Percentiles rank a stretch among this genome's conserved stretches.
Conservation (phyloP, 2,113 vertebrate species). For the Dromaius novaehollandiae region DNA sequence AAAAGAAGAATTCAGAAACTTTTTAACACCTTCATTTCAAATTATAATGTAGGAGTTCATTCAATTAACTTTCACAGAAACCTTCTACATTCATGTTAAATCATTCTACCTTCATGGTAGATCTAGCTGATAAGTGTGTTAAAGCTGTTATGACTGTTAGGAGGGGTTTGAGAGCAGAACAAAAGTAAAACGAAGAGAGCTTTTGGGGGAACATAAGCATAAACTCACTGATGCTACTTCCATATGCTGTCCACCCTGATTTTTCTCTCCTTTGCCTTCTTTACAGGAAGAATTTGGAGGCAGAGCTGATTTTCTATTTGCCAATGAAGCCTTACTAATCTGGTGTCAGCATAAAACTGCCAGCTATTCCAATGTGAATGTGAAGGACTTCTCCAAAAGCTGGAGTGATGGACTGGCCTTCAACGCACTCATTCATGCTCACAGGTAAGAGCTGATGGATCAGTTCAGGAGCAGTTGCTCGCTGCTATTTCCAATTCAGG, state of each 20-base stretch:
- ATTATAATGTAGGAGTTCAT: background rate
- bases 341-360: conserved; percentile 93
- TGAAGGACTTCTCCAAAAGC: conserved; percentile 89
- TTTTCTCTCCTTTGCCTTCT: background rate
- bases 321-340: conserved; percentile 89
- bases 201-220: fast-evolving
- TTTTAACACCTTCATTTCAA: background rate
- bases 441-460: conserved; percentile 76
- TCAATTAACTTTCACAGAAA: background rate
- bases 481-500: background rate
- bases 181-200: background rate
- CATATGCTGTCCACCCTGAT: background rate
- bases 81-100: background rate
- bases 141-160: background rate
- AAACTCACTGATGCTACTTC: background rate
- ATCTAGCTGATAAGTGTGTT: background rate
- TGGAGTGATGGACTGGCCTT: conserved; percentile 91
- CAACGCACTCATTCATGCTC: conserved; percentile 89
- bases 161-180: background rate
- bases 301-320: conserved; percentile 80
- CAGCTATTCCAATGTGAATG: conserved; percentile 80
- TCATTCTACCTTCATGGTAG: background rate
- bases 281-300: conserved; percentile 79
- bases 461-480: background rate
- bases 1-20: background rate